Percentiles rank a stretch among this genome's conserved stretches.
phyloP scores from a whole-genome alignment of 2,888 invertebrate species.

The Allophyes oxyacanthae region DNA sequence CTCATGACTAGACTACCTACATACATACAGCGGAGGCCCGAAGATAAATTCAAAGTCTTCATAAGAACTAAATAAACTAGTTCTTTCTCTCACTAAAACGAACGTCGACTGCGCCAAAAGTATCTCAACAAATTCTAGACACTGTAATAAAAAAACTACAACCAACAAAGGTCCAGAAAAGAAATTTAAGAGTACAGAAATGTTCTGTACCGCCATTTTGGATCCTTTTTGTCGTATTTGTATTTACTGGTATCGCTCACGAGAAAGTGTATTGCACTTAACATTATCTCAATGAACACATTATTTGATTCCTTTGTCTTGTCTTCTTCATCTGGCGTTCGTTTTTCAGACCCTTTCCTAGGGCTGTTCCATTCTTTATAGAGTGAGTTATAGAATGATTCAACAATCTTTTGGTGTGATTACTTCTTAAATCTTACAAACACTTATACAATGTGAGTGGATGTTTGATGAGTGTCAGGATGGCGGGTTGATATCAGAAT shows the following conservation, averaged over 20 bases:
- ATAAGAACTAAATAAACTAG: background rate
- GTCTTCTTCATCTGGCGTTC: conserved; percentile 1
- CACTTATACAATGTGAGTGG: too few species aligned
- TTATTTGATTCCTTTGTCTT: conserved; percentile 34
- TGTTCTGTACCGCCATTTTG: conserved; percentile 18
- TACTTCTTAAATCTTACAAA: too few species aligned
- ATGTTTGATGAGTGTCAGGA: too few species aligned
- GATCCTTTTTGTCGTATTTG: conserved; percentile 26
- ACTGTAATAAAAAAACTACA: conserved; percentile 28
- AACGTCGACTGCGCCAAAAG: conserved; percentile 12
- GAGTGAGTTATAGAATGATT: background rate
- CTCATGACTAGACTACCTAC: too few species aligned
- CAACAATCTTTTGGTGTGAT: too few species aligned
- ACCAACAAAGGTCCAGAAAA: conserved; percentile 30
- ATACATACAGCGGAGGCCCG: too few species aligned
- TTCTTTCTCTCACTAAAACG: too few species aligned
- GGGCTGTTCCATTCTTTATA: background rate
- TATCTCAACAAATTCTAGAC: conserved; percentile 22
- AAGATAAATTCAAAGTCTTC: background rate
- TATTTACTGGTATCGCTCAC: conserved; percentile 42
- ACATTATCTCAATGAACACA: conserved; percentile 39
- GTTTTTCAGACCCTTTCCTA: conserved; percentile 15
- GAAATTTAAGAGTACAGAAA: conserved; percentile 23
- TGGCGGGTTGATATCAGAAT: too few species aligned
- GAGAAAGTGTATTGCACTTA: conserved; percentile 28